Evolutionary conservation across 2,888 invertebrate species (phyloP).

Genomic region (Nezara viridula): DNA sequence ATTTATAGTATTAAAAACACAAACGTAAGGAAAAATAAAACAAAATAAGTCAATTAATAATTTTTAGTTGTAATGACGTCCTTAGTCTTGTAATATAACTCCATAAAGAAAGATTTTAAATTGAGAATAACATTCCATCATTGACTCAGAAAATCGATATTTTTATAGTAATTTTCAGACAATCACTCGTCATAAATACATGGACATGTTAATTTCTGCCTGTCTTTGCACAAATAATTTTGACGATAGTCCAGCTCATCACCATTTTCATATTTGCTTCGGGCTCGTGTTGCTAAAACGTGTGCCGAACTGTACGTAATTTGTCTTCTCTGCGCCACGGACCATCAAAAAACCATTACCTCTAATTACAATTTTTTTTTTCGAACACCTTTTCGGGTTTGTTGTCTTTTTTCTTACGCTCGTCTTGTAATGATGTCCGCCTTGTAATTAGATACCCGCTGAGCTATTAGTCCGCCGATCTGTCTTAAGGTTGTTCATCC

Average conservation of each 20-base stretch:
- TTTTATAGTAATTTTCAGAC: too few species aligned
- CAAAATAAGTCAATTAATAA: too few species aligned
- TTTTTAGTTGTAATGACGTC: too few species aligned
- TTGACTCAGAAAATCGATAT: too few species aligned
- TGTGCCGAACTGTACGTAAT: background rate
- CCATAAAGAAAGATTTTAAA: too few species aligned
- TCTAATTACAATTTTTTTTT: constrained; percentile 22
- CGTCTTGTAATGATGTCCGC: background rate
- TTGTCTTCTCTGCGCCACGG: background rate
- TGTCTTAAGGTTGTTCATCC: background rate
- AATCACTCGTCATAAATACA: too few species aligned
- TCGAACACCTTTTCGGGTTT: background rate
- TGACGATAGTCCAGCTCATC: background rate
- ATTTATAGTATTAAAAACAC: too few species aligned
- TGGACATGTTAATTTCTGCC: too few species aligned
- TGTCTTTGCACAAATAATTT: too few species aligned
- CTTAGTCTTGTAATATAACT: too few species aligned
- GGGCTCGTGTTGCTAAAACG: background rate
- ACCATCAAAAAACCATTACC: background rate
- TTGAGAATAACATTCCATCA: too few species aligned
- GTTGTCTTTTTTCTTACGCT: background rate
- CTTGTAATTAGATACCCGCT: background rate
- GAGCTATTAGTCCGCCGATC: background rate
- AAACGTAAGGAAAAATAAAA: too few species aligned
- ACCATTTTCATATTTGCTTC: background rate